Percentiles rank a stretch among this genome's conserved stretches.
Conservation (phyloP, 2,113 vertebrate species). For the Dipodomys stephensi region DNA sequence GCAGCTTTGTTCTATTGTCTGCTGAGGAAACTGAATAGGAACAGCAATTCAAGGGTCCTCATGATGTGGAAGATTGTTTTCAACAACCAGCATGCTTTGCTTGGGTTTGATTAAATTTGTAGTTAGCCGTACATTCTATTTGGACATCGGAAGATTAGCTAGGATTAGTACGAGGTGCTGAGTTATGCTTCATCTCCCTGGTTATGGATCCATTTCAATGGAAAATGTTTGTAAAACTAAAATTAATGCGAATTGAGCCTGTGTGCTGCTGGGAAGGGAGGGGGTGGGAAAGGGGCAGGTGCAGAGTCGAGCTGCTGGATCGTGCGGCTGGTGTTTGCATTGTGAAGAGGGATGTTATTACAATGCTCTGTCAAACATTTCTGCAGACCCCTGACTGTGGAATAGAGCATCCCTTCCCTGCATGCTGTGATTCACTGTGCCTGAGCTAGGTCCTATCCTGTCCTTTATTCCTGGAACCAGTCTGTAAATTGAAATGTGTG, state of each 20-base stretch:
- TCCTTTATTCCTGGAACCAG: background rate
- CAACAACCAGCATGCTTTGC: slow-evolving; percentile 50
- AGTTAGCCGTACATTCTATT: slow-evolving; percentile 45
- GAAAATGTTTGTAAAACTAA: slow-evolving; percentile 51
- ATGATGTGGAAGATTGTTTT: slow-evolving; percentile 2
- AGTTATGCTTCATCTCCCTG: background rate
- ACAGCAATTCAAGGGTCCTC: background rate
- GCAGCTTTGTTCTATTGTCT: slow-evolving; percentile 77
- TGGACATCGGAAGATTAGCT: slow-evolving; percentile 44
- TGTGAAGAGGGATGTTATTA: slow-evolving; percentile 40
- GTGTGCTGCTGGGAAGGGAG: slow-evolving; percentile 34
- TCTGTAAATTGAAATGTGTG: slow-evolving; percentile 41
- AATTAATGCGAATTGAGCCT: slow-evolving; percentile 1
- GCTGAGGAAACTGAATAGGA: slow-evolving; percentile 15
- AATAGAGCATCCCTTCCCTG: slow-evolving; percentile 7
- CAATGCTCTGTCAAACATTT: slow-evolving; percentile 29
- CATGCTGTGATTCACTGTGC: background rate
- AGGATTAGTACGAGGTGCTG: slow-evolving; percentile 41
- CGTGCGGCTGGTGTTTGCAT: slow-evolving; percentile 17
- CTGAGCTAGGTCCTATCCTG: background rate
- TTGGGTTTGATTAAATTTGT: background rate
- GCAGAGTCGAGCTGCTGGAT: slow-evolving; percentile 19
- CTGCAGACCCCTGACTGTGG: slow-evolving; percentile 34
- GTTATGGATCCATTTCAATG: slow-evolving; percentile 2
- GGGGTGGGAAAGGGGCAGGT: background rate